These are phyloP conservation scores for Dione juno DNA, from an alignment of 2,888 invertebrate species.

Conservation along the genomic window DNA sequence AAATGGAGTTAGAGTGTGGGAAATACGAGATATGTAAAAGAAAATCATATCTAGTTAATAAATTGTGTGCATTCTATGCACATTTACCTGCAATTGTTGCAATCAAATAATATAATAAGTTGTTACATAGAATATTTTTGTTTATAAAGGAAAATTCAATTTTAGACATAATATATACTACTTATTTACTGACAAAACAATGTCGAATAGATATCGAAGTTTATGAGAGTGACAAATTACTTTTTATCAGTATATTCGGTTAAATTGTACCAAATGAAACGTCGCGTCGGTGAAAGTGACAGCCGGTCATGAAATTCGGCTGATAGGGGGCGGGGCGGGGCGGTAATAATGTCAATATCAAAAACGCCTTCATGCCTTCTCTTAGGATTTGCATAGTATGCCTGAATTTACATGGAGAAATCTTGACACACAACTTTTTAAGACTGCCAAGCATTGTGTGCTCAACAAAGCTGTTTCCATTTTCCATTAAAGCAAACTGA, in stretches of 20 bases:
- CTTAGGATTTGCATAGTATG: constrained; percentile 63
- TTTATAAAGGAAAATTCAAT: neutral
- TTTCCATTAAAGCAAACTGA: constrained; percentile 46
- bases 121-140: too few relatives aligned
- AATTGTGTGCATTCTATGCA: too few relatives aligned
- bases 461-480: constrained; percentile 47
- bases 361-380: constrained; percentile 56
- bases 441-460: constrained; percentile 48
- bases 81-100: too few relatives aligned
- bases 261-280: constrained; percentile 39
- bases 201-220: constrained; percentile 16
- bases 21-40: too few relatives aligned
- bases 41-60: too few relatives aligned
- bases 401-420: constrained; percentile 62
- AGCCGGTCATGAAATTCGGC: constrained; percentile 50
- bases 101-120: too few relatives aligned
- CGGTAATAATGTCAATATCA: constrained; percentile 60
- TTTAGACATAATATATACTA: neutral
- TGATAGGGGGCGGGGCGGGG: constrained; percentile 48
- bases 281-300: constrained; percentile 50
- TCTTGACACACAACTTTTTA: constrained; percentile 58
- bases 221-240: neutral
- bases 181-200: neutral
- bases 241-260: constrained; percentile 2
- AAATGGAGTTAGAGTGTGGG: too few relatives aligned